Base-by-base conservation (phyloP, 2,797 vertebrate genomes). In the Coracias cyanogaster region DNA sequence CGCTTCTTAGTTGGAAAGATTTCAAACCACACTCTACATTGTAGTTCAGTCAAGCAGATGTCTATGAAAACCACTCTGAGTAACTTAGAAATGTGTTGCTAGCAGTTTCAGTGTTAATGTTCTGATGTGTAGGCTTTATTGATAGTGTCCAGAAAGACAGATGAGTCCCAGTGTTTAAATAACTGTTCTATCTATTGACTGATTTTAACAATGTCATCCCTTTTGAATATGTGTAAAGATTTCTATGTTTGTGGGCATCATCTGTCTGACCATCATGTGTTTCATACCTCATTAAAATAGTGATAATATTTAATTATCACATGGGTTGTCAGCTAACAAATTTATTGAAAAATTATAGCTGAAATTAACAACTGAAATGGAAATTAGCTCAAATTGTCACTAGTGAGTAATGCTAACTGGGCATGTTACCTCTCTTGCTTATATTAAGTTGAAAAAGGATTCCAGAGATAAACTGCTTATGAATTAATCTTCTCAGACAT, bases 131-230 rank as follows among this genome's bases (percentile, higher is more conserved):
- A 95, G 89, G 88, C 89, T 96, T 97, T 96, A 97, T 96, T 97
- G 98, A 77, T 67, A 82, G 64, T 73, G 49, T 73, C 92, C 95
- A 90, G 80, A 96, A 97, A 97, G 94, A 97, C 65, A 93, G 95
- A 97, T 90, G 87, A 96, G 65, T 70, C 83, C 82, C 80, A 46
- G 64, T 72, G 82, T 85, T 85, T 55, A 71, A 73, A 58, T 33
- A 39, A 28, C 9, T n/a, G 22, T 24, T 73, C 94, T 71, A 96
- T 97, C 96, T 97, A 96, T 91, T 95, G 95, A 96, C 82, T 92
- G 82, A 78, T 71, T 94, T 95, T 58, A 88, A 81, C n/a, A 55
- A 62, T 84, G 76, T 91, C 31, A 48, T 91, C 72, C 49, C 48
- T 95, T 97, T 83, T 29, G 64, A 95, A 55, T 67, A n/a, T 74